Conservation (phyloP, 2,113 vertebrate species). For the Dasyurus viverrinus region DNA sequence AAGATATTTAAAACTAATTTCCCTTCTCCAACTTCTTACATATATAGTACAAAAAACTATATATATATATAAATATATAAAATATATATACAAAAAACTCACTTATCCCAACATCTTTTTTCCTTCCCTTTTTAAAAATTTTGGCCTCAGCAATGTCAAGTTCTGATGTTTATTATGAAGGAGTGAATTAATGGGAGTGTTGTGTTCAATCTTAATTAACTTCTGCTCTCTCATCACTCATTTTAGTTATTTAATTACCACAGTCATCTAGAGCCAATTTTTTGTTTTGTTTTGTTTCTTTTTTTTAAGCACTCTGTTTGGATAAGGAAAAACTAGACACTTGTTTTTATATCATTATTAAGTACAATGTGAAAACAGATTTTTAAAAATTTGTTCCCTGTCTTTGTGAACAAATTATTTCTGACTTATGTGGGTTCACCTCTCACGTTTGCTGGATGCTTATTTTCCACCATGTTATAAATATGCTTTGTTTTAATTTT, state of each 20-base stretch:
- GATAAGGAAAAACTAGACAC: constrained; percentile 86
- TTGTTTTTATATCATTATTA: constrained; percentile 89
- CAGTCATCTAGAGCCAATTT: constrained; percentile 90
- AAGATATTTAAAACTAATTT: constrained; percentile 88
- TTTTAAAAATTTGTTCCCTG: constrained; percentile 84
- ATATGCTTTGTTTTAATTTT: constrained; percentile 83
- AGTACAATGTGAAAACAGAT: constrained; percentile 92
- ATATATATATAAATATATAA: constrained; percentile 80
- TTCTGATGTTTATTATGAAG: constrained; percentile 84
- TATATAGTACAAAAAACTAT: constrained; percentile 75
- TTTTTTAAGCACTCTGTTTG: constrained; percentile 93
- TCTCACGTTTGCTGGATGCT: constrained; percentile 88
- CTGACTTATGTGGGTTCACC: constrained; percentile 85
- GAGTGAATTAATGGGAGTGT: constrained; percentile 88
- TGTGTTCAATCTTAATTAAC: constrained; percentile 84
- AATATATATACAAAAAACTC: constrained; percentile 85
- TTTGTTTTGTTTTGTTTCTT: constrained; percentile 85
- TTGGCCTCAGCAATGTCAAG: constrained; percentile 86
- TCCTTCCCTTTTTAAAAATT: constrained; percentile 82
- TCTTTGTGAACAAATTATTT: constrained; percentile 91
- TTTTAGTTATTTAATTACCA: constrained; percentile 87
- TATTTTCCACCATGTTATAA: constrained; percentile 82
- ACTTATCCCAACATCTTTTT: constrained; percentile 79
- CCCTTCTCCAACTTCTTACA: constrained; percentile 77
- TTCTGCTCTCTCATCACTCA: constrained; percentile 84